These are phyloP conservation scores for Caenorhabditis sinica DNA, from an alignment of 2,888 invertebrate species.

Conservation along the genomic window DNA sequence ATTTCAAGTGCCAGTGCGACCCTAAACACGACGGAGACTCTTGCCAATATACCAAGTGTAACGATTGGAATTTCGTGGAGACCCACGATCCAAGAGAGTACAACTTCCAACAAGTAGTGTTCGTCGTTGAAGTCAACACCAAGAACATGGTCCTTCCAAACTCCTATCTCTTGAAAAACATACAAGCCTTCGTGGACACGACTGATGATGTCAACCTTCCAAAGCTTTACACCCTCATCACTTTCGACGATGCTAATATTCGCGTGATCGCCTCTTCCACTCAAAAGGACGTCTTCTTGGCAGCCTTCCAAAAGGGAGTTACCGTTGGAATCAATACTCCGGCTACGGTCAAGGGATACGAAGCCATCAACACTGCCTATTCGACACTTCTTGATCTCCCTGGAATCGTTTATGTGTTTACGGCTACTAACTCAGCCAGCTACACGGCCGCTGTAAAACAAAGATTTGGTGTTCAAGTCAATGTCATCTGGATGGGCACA, in stretches of 20 bases:
- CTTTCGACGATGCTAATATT: constrained; percentile 68
- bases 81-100: constrained; percentile 70
- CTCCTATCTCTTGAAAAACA: constrained; percentile 47
- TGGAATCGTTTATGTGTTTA: constrained; percentile 68
- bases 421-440: constrained; percentile 38
- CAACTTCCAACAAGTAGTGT: constrained; percentile 69
- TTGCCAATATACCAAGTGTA: constrained; percentile 69
- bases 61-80: constrained; percentile 71
- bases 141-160: constrained; percentile 45
- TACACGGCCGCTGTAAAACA: constrained; percentile 26
- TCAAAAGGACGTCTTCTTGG: constrained; percentile 56
- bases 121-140: constrained; percentile 70
- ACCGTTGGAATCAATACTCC: constrained; percentile 39
- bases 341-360: constrained; percentile 24
- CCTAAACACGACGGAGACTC: constrained; percentile 62
- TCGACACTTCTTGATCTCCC: constrained; percentile 59
- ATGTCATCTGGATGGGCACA: constrained; percentile 43
- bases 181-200: constrained; percentile 59
- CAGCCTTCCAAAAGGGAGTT: constrained; percentile 47
- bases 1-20: constrained; percentile 69
- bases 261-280: constrained; percentile 62
- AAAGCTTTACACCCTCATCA: constrained; percentile 70
- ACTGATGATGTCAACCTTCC: constrained; percentile 55
- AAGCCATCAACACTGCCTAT: constrained; percentile 64
- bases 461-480: constrained; percentile 57